Base-by-base conservation (phyloP, 2,113 vertebrate genomes). In the Ibidorhyncha struthersii region DNA sequence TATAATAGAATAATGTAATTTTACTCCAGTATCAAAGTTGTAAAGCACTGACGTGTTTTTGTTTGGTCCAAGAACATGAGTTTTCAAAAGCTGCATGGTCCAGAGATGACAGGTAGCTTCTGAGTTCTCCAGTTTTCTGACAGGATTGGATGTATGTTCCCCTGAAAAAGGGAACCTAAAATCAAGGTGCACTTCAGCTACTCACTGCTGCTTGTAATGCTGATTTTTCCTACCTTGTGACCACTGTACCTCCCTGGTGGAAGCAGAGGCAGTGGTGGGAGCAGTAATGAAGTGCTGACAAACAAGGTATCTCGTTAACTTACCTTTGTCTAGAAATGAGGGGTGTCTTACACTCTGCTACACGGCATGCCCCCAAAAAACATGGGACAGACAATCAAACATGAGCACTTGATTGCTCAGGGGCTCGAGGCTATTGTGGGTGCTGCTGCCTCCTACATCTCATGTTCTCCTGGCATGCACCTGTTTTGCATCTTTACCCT, bases 401-500 rank as follows among this genome's bases (percentile, higher is more conserved):
- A 8, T 3, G 4, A 88, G n/a, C 14, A 8, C 18, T 30, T 50
- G 61, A 7, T 21, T 58, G 21, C 14, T 21, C 26, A 8, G 30
- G 29, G 30, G 6, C 55, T 67, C 8, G 3, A 71, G 45, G n/a
- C 21, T 67, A 6, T 13, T 0, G 2, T 22, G 41, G 17, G 4
- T 70, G 36, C 55, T 61, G 21, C 7, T 4, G 32, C 49, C 50
- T 15, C 32, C 40, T 6, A 2, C 25, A 32, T 56, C 41, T 82
- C 20, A n/a, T 26, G 19, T 21, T 55, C 17, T 62, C 32, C 63
- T 36, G 32, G 23, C 0, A 0, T 16, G 9, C 5, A 19, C 13
- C 15, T 63, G 8, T 40, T 49, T n/a, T 84, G 55, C 59, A 13
- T 36, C 27, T 18, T 80, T 22, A 40, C 9, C 7, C 16, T 63